phyloP scores from a whole-genome alignment of 2,888 invertebrate species.

The Yponomeuta cagnagella region DNA sequence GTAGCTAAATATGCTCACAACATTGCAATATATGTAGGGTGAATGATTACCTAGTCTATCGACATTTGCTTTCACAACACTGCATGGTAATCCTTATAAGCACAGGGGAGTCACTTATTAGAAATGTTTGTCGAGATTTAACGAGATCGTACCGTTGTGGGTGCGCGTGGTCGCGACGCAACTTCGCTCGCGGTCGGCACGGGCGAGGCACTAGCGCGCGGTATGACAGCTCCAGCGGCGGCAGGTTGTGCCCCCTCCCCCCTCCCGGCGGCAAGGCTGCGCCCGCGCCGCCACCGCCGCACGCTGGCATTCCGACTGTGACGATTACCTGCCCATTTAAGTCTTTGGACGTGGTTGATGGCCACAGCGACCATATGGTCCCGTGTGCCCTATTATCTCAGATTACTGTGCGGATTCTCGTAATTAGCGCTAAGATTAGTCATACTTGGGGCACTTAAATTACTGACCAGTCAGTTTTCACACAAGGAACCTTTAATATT shows the following conservation, averaged over 20 bases:
- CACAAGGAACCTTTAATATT: not conserved
- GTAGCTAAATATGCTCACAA: slow-evolving; percentile 2
- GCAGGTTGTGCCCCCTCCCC: slow-evolving; percentile 19
- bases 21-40: not conserved
- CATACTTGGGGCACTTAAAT: not conserved
- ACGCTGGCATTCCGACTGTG: slow-evolving; percentile 63
- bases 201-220: slow-evolving; percentile 48
- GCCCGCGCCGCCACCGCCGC: slow-evolving; percentile 35
- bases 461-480: not conserved
- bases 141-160: slow-evolving; percentile 25
- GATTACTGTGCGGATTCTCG: slow-evolving; percentile 53
- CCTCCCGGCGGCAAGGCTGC: slow-evolving; percentile 42
- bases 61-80: slow-evolving; percentile 7
- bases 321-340: slow-evolving; percentile 73
- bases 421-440: not conserved
- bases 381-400: slow-evolving; percentile 42
- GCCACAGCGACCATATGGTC: slow-evolving; percentile 68
- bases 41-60: slow-evolving; percentile 9
- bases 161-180: slow-evolving; percentile 28
- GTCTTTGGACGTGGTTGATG: slow-evolving; percentile 71
- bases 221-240: slow-evolving; percentile 33
- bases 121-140: slow-evolving; percentile 25
- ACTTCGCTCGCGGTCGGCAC: slow-evolving; percentile 47
- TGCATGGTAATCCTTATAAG: not conserved
- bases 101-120: slow-evolving; percentile 25